phyloP scores from a whole-genome alignment of 2,888 invertebrate species.

The Frankliniella fusca region DNA sequence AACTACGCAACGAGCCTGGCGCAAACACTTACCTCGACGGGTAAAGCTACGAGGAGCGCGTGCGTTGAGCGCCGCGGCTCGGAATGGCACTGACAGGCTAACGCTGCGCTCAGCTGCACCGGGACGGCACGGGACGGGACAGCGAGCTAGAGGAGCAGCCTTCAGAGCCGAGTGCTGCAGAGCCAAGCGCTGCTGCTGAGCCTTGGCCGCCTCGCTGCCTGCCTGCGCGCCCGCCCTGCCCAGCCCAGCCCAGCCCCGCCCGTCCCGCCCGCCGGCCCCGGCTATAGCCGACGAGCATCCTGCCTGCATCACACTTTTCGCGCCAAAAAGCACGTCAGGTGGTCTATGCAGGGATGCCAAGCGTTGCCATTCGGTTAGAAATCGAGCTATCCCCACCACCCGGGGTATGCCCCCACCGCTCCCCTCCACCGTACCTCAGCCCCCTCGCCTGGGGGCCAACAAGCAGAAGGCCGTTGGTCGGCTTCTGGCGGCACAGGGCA shows the following conservation, averaged over 20 bases:
- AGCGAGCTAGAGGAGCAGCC: background rate
- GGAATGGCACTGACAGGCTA: background rate
- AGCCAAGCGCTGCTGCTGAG: background rate
- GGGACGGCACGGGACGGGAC: too few species aligned
- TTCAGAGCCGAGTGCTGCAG: background rate
- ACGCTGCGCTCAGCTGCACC: background rate
- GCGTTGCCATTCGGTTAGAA: too few species aligned
- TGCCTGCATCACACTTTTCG: background rate
- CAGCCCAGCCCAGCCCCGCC: background rate
- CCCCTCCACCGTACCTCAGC: too few species aligned
- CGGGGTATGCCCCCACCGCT: too few species aligned
- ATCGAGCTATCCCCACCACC: too few species aligned
- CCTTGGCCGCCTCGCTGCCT: background rate
- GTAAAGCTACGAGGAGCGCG: background rate
- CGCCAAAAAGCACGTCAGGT: background rate
- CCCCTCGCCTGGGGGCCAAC: too few species aligned
- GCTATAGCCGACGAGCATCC: background rate
- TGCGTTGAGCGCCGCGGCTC: background rate
- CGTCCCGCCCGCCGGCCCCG: background rate
- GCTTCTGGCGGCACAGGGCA: too few species aligned
- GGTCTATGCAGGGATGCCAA: slow-evolving; percentile 14
- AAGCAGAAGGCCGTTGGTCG: too few species aligned
- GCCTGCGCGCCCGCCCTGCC: background rate
- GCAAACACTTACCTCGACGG: background rate
- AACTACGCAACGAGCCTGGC: background rate